phyloP scores from a whole-genome alignment of 2,797 vertebrate genomes.

The Phoebastria nigripes region DNA sequence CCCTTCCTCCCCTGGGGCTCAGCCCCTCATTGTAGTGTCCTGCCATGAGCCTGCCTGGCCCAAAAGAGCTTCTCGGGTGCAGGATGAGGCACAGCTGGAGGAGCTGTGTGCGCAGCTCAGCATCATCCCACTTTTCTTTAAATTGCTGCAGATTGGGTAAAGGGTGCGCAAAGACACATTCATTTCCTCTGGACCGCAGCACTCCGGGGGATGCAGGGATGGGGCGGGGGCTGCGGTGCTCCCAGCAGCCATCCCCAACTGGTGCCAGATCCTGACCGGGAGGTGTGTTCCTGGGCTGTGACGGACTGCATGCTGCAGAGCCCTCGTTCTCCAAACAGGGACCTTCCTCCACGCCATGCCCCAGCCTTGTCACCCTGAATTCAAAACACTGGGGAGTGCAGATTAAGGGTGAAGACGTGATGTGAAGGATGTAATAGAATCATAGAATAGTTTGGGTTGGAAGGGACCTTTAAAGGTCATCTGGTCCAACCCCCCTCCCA shows the following conservation, averaged over 20 bases:
- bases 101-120: neutral
- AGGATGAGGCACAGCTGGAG: neutral
- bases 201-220: too few species aligned
- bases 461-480: too few species aligned
- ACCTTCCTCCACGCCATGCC: neutral
- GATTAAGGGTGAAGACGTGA: neutral
- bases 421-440: too few species aligned
- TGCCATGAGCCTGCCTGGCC: neutral
- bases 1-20: neutral
- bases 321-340: neutral
- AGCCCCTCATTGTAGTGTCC: neutral
- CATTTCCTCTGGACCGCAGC: accelerated
- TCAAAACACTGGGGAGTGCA: neutral
- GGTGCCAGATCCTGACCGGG: neutral
- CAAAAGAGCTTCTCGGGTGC: accelerated
- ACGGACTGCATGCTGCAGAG: accelerated
- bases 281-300: neutral
- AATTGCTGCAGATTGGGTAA: neutral
- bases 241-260: neutral
- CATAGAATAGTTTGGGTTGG: too few species aligned
- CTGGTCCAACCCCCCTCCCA: too few species aligned
- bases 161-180: neutral
- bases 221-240: neutral
- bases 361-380: neutral
- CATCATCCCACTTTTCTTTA: neutral